Percentiles rank a stretch among this genome's conserved stretches.
phyloP scores from a whole-genome alignment of 2,888 invertebrate species.

The Sinodicranocentrus sp. region DNA sequence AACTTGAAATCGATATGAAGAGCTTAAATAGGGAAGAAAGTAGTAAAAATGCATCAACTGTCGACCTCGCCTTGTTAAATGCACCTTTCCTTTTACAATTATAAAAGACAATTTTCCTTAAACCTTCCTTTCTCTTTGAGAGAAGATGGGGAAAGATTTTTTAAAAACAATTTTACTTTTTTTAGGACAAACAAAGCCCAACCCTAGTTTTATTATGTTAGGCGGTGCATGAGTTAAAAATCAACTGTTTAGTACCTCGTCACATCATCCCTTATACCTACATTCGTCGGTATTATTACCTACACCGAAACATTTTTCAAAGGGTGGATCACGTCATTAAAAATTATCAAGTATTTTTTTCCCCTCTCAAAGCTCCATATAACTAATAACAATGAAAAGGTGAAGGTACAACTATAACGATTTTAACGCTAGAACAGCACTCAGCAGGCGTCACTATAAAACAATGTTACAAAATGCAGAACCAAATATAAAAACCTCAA shows the following conservation, averaged over 20 bases:
- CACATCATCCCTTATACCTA: not conserved
- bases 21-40: too few relatives aligned
- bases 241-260: slow-evolving; percentile 25
- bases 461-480: slow-evolving; percentile 13
- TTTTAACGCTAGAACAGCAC: too few relatives aligned
- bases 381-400: not conserved
- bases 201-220: slow-evolving; percentile 31
- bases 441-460: slow-evolving; percentile 20
- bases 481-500: slow-evolving; percentile 2
- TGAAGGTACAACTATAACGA: slow-evolving; percentile 1
- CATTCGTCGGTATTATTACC: not conserved
- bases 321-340: slow-evolving; percentile 53
- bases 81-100: slow-evolving; percentile 19
- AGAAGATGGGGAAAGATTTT: slow-evolving; percentile 22
- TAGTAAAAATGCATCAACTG: slow-evolving; percentile 5
- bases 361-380: not conserved
- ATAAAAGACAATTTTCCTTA: slow-evolving; percentile 24
- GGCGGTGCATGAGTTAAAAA: slow-evolving; percentile 32
- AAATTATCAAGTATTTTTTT: slow-evolving; percentile 37
- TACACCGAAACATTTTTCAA: slow-evolving; percentile 16
- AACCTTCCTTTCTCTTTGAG: slow-evolving; percentile 27
- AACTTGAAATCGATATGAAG: too few relatives aligned
- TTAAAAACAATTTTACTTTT: slow-evolving; percentile 49
- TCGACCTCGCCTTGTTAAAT: not conserved
- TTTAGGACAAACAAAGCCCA: slow-evolving; percentile 40